Base-by-base conservation (phyloP, 2,888 invertebrate genomes). In the Amphiduros pacificus region DNA sequence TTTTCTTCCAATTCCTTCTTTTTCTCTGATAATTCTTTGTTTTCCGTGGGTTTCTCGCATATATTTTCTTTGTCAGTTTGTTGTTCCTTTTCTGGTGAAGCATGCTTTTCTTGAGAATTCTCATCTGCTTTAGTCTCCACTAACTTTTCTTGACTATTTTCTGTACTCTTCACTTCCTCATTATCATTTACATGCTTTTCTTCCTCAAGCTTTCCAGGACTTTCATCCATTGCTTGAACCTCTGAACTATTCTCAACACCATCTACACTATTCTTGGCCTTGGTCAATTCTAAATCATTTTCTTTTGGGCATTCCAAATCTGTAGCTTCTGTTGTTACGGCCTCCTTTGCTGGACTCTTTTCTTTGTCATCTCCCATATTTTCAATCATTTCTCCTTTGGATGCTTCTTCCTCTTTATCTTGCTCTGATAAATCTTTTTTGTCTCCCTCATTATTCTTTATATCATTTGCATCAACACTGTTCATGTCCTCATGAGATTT, bases 381-480 rank as follows among this genome's bases (percentile, higher is more conserved):
- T 14, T 54, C 54, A 26, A 32, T 54, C 29, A 22, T 32, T 32
- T 54, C 54, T 22, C 32, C n/a, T 22, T 54, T 54, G 2, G 24
- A 26, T 20, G 24, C 54, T 1, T 9, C 41, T 5, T 6, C 22
- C 2, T 53, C 9, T 11, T 31, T 31, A 11, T 4, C 32, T 31
- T 29, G 22, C 3, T 11, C 32, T 28, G 53, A 5, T 5, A 5
- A 20, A 17, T 29, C 29, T 5, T 55, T 36, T 36, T 36, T 11
- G 36, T 36, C 17, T 9, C n/a, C n/a, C n/a, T n/a, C n/a, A n/a
- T n/a, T n/a, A n/a, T n/a, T n/a, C n/a, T n/a, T n/a, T n/a, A n/a
- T n/a, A n/a, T n/a, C n/a, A n/a, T n/a, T n/a, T n/a, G n/a, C n/a
- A n/a, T n/a, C n/a, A n/a, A n/a, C n/a, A n/a, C n/a, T n/a, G n/a